A percentile compares a stretch with the other conserved stretches of the same genome.
phyloP scores from a whole-genome alignment of 2,888 invertebrate species.

The Apamea sordens region DNA sequence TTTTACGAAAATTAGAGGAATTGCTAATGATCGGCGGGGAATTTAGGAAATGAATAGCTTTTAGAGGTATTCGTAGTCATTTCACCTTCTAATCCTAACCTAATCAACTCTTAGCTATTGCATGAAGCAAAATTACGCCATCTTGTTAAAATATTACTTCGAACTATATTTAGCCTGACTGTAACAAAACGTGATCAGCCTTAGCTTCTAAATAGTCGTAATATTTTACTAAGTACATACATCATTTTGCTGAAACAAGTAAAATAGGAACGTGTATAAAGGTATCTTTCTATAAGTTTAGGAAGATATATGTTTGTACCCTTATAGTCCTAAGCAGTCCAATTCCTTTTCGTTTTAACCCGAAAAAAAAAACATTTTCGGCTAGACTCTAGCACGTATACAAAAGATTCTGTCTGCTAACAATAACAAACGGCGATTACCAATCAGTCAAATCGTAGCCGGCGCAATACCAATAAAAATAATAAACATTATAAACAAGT shows the following conservation, averaged over 20 bases:
- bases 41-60: no score
- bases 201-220: conserved; percentile 38
- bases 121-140: conserved; percentile 34
- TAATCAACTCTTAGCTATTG: background rate
- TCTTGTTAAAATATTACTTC: conserved; percentile 41
- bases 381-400: background rate
- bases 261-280: background rate
- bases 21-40: no score
- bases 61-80: no score
- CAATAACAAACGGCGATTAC: background rate
- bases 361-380: background rate
- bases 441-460: background rate
- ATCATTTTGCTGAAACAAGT: background rate
- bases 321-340: no score
- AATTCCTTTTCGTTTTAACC: background rate
- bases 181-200: conserved; percentile 50
- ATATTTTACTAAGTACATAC: conserved; percentile 40
- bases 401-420: background rate
- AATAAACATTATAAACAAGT: background rate
- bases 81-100: background rate
- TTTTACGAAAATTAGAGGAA: no score
- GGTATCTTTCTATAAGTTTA: no score
- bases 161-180: conserved; percentile 15
- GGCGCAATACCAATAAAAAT: background rate
- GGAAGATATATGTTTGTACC: no score